Base-by-base conservation (phyloP, 2,113 vertebrate genomes). In the Perca schrenkii region DNA sequence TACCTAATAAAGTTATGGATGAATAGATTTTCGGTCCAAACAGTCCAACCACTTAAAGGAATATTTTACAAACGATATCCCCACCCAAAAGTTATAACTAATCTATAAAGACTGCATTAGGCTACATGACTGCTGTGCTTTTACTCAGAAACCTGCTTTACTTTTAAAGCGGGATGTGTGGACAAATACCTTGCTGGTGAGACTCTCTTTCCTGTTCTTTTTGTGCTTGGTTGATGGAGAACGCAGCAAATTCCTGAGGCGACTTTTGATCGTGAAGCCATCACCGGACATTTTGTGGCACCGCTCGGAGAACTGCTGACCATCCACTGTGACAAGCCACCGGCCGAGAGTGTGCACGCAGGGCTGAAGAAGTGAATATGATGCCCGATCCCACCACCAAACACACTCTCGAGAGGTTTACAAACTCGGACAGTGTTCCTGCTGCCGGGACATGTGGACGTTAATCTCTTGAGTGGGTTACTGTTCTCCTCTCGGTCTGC, bases 161-260 rank as follows among this genome's bases (percentile, higher is more conserved):
- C 52, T 28, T 49, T 6, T 31, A 16, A 16, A 31, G 14, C 2
- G 4, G 8, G 6, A 1, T 1, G 0, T 8, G 6, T 31, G 21
- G 0, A 12, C 10, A n/a, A 46, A 3, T 72, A 93, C 95, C 92
- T 94, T 92, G 25, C 65, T 84, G 54, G 17, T 17, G 49, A 92
- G 79, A 17, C 53, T 83, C 22, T 86, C 91, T 49, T 25, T 91
- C 31, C 82, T 36, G 77, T 40, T 91, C 74, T 62, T 93, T 61
- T 58, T 88, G 6, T 79, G 89, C 65, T 77, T 93, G 73, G 31
- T 1, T 2, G 94, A 91, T 0, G 94, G 94, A 10, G 95, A 91
- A 0, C 92, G 92, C 64, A 95, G 87, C 46, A 95, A 13, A 12
- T 93, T 95, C 69, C 86, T 91, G 75, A 96, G 86, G 43, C 94